Evolutionary conservation across 2,797 vertebrate species (phyloP), one percentile per base, ranked within the genome.

Genomic region (Pogonophryne albipinna): DNA sequence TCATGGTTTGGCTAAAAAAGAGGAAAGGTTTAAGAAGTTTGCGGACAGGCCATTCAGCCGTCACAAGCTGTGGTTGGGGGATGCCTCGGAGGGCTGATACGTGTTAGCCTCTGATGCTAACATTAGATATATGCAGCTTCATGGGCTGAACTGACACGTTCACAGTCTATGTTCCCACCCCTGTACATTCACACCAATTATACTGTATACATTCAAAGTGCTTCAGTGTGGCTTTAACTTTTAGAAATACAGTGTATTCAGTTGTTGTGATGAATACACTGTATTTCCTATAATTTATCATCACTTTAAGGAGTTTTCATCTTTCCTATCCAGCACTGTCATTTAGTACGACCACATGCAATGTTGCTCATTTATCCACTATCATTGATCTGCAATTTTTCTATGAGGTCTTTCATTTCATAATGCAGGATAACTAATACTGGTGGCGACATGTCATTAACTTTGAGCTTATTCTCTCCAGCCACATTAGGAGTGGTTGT

Each of bases 361-460:
- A 45, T 23, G 41, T 34, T 27, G 16, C 63, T 60, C 53, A 15
- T 55, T 58, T n/a, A 53, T 47, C 20, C 59, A 34, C 34, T n/a
- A 2, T 68, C 52, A 60, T 67, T 46, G 31, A 62, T 73, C 44
- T 68, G 12, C 62, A 41, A 17, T 71, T 42, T 63, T 16, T 19
- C 56, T 3, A 7, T 20, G 53, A 57, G 11, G 19, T 19, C 47
- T 70, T 44, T 77, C 51, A 65, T 77, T 23, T 72, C 5, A 19
- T 45, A 56, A 53, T 17, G 19, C 0, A 17, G 6, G 45, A 27
- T 13, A 59, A 53, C 20, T 7, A 14, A 1, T 47, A 56, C 58
- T 13, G 46, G 34, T 51, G 63, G 38, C 69, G 68, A 63, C 51
- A 68, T 10, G 20, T 52, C 15, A 23, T 70, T 59, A 51, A 53